phyloP scores from a whole-genome alignment of 2,888 invertebrate species.

The Spilarctia lutea region DNA sequence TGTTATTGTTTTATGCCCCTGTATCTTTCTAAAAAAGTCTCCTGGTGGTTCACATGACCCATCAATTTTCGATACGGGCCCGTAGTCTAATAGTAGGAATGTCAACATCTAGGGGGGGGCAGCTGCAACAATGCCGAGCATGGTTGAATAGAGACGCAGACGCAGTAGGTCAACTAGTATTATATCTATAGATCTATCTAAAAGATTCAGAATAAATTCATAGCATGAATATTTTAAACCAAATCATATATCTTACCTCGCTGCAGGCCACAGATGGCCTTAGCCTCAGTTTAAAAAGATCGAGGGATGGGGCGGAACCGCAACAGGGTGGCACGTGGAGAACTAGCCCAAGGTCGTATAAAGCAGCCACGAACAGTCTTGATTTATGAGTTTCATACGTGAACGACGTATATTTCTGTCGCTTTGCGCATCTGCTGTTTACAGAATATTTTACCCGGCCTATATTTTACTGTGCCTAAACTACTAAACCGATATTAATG shows the following conservation, averaged over 20 bases:
- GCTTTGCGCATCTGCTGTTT: slow-evolving; percentile 1
- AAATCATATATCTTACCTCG: neutral
- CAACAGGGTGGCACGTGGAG: neutral
- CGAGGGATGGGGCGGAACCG: slow-evolving; percentile 8
- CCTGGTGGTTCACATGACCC: no score
- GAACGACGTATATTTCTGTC: slow-evolving; percentile 28
- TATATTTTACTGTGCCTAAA: neutral
- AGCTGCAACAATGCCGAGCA: no score
- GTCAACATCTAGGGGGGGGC: no score
- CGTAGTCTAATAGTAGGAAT: no score
- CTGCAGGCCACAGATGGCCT: slow-evolving; percentile 31
- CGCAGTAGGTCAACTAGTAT: no score
- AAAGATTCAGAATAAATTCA: neutral
- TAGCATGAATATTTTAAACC: neutral
- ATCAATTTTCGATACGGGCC: no score
- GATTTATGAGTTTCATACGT: slow-evolving; percentile 41
- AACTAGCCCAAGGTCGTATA: slow-evolving; percentile 42
- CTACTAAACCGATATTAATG: no score
- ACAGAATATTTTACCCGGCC: no score
- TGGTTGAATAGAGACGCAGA: no score
- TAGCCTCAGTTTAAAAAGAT: slow-evolving; percentile 27
- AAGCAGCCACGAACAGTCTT: slow-evolving; percentile 32
- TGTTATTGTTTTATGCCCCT: no score
- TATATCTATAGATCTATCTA: neutral
- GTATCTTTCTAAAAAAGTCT: no score